Percentiles rank a stretch among this genome's conserved stretches.
phyloP scores from a whole-genome alignment of 2,113 vertebrate genomes.

The Menura novaehollandiae region DNA sequence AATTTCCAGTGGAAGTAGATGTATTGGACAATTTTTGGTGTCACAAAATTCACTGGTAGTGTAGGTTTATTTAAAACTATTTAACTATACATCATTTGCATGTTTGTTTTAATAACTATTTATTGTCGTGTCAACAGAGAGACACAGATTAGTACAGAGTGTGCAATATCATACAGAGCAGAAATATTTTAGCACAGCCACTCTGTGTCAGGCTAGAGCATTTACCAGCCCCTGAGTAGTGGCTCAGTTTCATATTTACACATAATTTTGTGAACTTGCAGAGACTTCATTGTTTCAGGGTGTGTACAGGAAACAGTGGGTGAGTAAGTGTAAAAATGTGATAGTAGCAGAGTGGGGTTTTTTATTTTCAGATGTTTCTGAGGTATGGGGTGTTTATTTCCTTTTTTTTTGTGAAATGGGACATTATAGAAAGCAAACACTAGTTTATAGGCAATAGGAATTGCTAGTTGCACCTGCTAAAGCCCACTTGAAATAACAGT shows the following conservation, averaged over 20 bases:
- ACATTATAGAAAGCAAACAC: not conserved
- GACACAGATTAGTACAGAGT: not conserved
- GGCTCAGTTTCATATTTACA: not conserved
- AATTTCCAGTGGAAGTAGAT: not conserved
- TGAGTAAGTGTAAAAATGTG: not conserved
- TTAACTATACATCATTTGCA: not conserved
- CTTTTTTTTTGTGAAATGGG: not conserved
- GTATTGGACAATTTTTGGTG: not conserved
- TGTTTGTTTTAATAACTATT: conserved; percentile 2
- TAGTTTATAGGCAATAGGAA: not conserved
- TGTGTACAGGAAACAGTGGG: not conserved
- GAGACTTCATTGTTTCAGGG: not conserved
- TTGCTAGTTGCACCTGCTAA: not conserved
- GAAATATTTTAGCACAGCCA: not conserved
- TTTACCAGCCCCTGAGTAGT: not conserved
- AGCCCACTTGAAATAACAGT: not conserved
- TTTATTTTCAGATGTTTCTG: not conserved
- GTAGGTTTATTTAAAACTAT: not conserved
- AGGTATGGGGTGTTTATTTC: not conserved
- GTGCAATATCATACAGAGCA: not conserved
- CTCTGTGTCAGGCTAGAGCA: not conserved
- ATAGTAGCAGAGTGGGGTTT: not conserved
- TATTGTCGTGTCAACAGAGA: not conserved
- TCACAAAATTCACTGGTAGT: not conserved
- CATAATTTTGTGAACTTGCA: not conserved